Conservation (phyloP, 2,797 vertebrate species). For the Sebastes alutus region DNA sequence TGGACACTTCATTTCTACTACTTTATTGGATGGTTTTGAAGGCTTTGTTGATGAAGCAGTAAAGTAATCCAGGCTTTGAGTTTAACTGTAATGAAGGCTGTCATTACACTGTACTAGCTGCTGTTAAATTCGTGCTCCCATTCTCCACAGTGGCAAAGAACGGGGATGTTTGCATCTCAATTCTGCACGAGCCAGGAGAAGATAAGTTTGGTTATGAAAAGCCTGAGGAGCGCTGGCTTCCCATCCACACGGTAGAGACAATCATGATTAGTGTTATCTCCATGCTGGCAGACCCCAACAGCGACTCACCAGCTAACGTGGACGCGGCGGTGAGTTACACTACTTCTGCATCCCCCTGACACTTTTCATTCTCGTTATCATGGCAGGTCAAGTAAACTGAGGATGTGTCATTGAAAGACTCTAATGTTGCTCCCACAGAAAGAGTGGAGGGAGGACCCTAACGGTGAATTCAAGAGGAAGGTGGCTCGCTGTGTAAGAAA, state of each 20-base stretch:
- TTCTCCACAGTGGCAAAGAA: constrained; percentile 93
- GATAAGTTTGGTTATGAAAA: constrained; percentile 99
- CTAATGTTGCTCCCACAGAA: constrained; percentile 68
- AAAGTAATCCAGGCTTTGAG: background rate
- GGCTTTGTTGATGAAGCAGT: background rate
- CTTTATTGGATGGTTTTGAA: background rate
- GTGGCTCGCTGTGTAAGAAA: constrained; percentile 87
- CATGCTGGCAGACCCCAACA: constrained; percentile 99
- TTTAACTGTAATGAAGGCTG: background rate
- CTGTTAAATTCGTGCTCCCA: background rate
- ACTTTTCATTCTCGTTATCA: background rate
- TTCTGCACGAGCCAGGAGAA: constrained; percentile 98
- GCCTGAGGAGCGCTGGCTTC: constrained; percentile 98
- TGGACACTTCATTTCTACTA: background rate
- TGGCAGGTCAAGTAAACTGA: background rate
- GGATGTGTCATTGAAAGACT: background rate
- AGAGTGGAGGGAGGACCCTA: constrained; percentile 88
- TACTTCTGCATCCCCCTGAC: background rate
- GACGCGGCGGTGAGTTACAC: constrained; percentile 92
- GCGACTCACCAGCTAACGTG: constrained; percentile 98
- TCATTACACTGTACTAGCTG: background rate
- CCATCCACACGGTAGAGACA: constrained; percentile 99
- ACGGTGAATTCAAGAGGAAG: constrained; percentile 87
- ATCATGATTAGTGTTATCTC: constrained; percentile 99
- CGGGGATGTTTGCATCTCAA: constrained; percentile 99